Conservation (phyloP, 2,113 vertebrate species). For the Ifrita kowaldi region DNA sequence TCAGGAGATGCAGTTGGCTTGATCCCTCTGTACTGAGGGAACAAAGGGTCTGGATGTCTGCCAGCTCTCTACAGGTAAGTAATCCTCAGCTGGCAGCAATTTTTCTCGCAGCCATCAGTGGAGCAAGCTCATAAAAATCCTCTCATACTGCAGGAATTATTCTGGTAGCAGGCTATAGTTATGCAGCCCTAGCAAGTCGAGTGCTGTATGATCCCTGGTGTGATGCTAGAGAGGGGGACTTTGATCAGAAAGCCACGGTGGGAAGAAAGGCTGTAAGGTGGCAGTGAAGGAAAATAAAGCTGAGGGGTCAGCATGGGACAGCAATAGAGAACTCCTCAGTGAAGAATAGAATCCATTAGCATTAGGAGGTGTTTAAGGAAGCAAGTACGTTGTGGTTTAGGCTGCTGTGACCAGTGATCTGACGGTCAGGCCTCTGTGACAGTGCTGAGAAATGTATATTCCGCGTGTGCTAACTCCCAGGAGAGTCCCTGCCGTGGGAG, state of each 20-base stretch:
- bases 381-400: background rate
- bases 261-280: background rate
- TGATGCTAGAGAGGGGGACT: background rate
- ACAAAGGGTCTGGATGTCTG: constrained; percentile 22
- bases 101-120: background rate
- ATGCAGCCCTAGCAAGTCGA: background rate
- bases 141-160: background rate
- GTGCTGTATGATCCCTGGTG: background rate
- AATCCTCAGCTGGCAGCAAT: background rate
- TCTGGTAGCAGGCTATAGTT: background rate
- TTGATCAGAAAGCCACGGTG: background rate
- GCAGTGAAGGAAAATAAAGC: background rate
- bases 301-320: background rate
- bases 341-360: background rate
- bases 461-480: no score
- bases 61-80: background rate
- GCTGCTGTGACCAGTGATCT: background rate
- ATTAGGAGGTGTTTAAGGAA: background rate
- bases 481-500: background rate
- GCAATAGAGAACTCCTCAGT: background rate
- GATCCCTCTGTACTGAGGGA: background rate
- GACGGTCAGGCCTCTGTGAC: background rate
- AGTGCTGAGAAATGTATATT: background rate
- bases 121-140: background rate
- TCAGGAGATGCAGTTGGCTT: background rate